Percentiles rank a stretch among this genome's conserved stretches.
Conservation (phyloP, 2,797 vertebrate species). For the Chaetodon trifasciatus region DNA sequence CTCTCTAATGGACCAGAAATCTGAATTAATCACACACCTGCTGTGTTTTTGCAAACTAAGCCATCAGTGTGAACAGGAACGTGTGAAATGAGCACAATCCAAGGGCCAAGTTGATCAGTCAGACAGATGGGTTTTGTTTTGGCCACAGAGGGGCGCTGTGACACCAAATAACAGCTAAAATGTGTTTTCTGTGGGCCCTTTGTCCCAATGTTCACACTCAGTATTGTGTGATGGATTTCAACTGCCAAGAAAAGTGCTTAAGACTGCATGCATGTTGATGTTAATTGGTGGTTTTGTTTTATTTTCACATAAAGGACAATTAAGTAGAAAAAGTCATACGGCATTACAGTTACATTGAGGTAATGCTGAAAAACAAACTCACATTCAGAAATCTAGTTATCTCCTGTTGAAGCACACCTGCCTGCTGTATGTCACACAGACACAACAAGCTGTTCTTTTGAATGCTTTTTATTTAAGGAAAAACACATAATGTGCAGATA, state of each 20-base stretch:
- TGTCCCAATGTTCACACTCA: background rate
- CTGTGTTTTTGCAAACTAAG: conserved; percentile 1
- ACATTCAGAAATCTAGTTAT: background rate
- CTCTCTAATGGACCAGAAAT: background rate
- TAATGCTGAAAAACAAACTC: no score
- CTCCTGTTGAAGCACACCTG: background rate
- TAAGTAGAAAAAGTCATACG: background rate
- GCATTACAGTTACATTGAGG: background rate
- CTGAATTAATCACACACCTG: background rate
- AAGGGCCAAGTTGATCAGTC: background rate
- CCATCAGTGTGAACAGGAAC: background rate
- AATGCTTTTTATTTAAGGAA: background rate
- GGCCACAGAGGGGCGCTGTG: conserved; percentile 31
- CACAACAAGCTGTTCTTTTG: background rate
- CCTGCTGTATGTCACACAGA: background rate
- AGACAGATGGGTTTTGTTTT: background rate
- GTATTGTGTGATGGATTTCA: background rate
- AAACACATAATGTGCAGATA: background rate
- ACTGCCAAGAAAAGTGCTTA: background rate
- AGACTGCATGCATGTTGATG: background rate
- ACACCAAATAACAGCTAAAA: background rate
- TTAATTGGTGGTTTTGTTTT: background rate
- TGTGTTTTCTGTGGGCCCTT: background rate
- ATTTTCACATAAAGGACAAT: background rate
- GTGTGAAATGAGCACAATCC: no score